Evolutionary conservation across 2,797 vertebrate genomes (phyloP).

Genomic region (Mormyrops attenuatus): DNA sequence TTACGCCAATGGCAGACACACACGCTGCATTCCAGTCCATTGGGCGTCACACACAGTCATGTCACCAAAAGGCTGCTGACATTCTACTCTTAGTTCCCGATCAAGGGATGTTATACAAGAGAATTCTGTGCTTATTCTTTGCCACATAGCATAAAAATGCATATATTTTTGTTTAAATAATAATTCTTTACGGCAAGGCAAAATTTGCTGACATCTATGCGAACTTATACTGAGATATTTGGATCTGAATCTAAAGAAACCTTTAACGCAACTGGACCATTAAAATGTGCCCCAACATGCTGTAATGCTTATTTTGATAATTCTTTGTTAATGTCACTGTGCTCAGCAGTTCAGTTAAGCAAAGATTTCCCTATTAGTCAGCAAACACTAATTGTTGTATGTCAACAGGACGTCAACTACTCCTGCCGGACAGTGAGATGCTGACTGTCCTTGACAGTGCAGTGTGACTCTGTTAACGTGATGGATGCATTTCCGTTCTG

Average conservation of each 20-base stretch:
- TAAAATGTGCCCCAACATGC: not conserved
- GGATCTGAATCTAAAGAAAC: not conserved
- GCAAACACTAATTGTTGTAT: not conserved
- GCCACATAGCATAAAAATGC: not conserved
- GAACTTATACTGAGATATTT: not conserved
- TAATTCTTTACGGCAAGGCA: not conserved
- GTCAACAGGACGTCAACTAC: not conserved
- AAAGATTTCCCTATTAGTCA: not conserved
- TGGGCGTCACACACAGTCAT: not conserved
- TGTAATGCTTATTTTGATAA: not conserved
- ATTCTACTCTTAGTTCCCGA: not conserved
- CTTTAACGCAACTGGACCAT: not conserved
- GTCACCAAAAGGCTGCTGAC: not conserved
- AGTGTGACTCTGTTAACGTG: not conserved
- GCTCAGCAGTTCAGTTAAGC: not conserved
- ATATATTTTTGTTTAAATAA: not conserved
- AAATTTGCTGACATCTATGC: not conserved
- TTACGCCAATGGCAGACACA: not conserved
- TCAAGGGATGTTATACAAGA: not conserved
- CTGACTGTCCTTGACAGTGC: not conserved
- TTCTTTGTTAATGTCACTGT: not conserved
- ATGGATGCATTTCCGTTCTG: not conserved
- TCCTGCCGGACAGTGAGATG: not conserved
- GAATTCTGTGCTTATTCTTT: not conserved
- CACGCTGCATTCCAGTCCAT: not conserved